phyloP scores from a whole-genome alignment of 92 coral and sea anemone species.

The Phymanthus crucifer region DNA sequence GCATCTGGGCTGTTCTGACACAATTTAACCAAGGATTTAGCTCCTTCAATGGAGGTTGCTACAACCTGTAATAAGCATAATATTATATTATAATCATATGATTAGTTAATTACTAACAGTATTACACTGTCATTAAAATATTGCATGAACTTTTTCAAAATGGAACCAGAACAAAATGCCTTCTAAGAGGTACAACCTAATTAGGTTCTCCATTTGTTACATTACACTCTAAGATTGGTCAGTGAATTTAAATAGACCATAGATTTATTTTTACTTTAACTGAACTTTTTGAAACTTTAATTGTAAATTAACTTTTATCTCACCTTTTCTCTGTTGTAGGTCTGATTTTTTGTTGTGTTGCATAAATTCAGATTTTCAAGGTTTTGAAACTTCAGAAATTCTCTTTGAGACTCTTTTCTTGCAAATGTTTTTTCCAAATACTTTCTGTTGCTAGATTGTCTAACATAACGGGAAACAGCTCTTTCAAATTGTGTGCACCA shows the following conservation, averaged over 20 bases:
- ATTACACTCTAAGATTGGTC: not conserved
- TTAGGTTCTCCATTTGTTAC: not conserved
- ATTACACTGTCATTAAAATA: not conserved
- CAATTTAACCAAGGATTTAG: constrained; percentile 45
- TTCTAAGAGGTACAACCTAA: not conserved
- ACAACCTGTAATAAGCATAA: constrained; percentile 34
- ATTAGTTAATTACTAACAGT: not conserved
- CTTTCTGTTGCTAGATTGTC: constrained; percentile 61
- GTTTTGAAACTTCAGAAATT: constrained; percentile 51
- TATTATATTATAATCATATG: constrained; percentile 15
- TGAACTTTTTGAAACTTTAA: not conserved
- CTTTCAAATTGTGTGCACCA: constrained; percentile 72
- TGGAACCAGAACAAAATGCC: not conserved
- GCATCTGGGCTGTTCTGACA: constrained; percentile 57
- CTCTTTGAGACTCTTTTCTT: constrained; percentile 64
- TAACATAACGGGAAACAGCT: constrained; percentile 66
- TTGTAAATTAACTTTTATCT: not conserved
- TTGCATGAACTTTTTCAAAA: not conserved
- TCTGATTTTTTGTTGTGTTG: constrained; percentile 37
- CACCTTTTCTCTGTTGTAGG: constrained; percentile 46
- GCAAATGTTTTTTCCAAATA: constrained; percentile 62
- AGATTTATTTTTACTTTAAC: not conserved
- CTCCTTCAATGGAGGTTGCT: constrained; percentile 57
- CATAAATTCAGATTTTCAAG: constrained; percentile 6
- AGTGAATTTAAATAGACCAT: not conserved